Base-by-base conservation (phyloP, 2,888 invertebrate species). In the Lumbricus terrestris region DNA sequence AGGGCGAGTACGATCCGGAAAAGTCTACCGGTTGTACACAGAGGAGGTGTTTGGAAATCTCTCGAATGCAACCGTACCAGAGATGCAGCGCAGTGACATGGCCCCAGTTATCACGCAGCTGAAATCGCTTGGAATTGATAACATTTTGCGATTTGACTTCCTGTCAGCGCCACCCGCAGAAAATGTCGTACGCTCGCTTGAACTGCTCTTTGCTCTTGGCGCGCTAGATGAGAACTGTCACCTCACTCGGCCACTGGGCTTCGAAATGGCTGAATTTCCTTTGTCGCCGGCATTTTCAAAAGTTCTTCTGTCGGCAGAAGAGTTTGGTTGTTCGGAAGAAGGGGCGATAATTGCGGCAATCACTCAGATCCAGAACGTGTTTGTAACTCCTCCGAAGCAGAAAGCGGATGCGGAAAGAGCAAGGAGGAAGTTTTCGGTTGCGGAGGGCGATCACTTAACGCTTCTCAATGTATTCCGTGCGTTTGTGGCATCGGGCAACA, bases 321-420 rank as follows among this genome's bases (percentile, higher is more conserved):
- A 98, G 93, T 97, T 97, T 95, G 97, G 97, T 0, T 99, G 99
- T 94, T 97, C 98, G 0, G 97, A 98, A 92, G 99, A 99, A 95
- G 97, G 98, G 1, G 95, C 98, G 2, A 97, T 97, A 0, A 97
- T 99, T 92, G 96, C 98, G 11, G 97, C 98, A 0, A 97, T 99
- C 97, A 95, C 99, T 69, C 99, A 99, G 96, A 97, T 99, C 4
- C 98, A 99, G 95, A 97, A 97, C 89, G 96, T 98, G 0, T 98
- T 98, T 94, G 95, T 96, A 0, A 96, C 96, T 91, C 97, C 97
- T 0, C 95, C 96, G 0, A 97, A 96, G 91, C 15, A 93, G 92
- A 95, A 94, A 91, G 92, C 93, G 35, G 92, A 94, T 90, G 93
- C 95, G 23, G 95, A 94, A 89, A 93, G 92, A 16, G 96, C 96